Evolutionary conservation across 2,113 vertebrate genomes (phyloP), one percentile per base, ranked within the genome.

Genomic region (Phyllopteryx taeniolatus): DNA sequence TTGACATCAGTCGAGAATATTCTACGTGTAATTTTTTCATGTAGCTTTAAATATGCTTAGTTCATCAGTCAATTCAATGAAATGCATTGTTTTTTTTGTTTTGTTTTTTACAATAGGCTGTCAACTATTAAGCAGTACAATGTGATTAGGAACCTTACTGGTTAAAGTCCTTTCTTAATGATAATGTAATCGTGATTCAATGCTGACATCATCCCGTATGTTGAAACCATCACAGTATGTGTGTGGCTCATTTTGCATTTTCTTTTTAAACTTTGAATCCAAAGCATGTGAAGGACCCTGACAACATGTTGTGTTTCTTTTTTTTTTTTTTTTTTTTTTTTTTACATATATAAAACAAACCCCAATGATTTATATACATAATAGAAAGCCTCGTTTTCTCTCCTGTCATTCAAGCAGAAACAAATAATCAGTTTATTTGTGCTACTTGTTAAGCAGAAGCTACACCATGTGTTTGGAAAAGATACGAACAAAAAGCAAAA

Each of bases 371-470:
- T 75, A 57, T 66, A 76, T 75, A 75, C 51, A 86, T 19, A 74
- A 27, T 27, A 80, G 80, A 71, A 78, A 27, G 44, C 61, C 1
- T 78, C 53, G 77, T 62, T 54, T 53, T 68, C 76, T 75, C 56
- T 31, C 74, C 81, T 75, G 59, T 79, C 70, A 71, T 87, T 88
- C 80, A 87, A 86, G 86, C 80, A 85, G 74, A 75, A 64, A 85
- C 75, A 84, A 85, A 88, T 77, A 73, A 88, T 83, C 67, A 56
- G 47, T 72, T 79, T 69, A 71, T 76, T 85, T 87, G 84, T 87
- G 86, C 86, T 85, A 85, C 86, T 85, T 59, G 43, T 83, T 72
- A 66, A 83, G 73, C 77, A 81, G 82, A 87, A 82, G 85, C 79
- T 87, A 89, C 82, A 87, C 81, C 74, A 85, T 81, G 87, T 78